Conservation (phyloP, 2,888 invertebrate species). For the Eristalinus aeneus region DNA sequence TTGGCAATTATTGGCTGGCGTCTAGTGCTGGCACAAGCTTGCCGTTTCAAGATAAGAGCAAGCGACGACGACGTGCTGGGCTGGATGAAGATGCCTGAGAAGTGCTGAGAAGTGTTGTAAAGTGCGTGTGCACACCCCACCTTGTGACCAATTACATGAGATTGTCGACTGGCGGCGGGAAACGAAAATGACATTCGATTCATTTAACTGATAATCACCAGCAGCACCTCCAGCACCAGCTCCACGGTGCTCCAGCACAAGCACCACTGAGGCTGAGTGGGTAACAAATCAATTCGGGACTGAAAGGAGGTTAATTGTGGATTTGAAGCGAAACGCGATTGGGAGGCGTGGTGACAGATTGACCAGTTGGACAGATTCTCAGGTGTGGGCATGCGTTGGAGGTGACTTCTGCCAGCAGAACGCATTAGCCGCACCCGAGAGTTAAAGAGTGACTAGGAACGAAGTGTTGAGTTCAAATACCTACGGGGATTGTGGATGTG, state of each 20-base stretch:
- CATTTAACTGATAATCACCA: not conserved
- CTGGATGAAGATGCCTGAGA: not conserved
- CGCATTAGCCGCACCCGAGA: too few relatives aligned
- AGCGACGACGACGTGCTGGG: not conserved
- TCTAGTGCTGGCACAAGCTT: not conserved
- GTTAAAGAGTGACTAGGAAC: too few relatives aligned
- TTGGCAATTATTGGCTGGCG: constrained; percentile 38
- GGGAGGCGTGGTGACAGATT: not conserved
- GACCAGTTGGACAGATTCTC: not conserved
- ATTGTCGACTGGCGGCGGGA: not conserved
- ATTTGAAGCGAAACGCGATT: constrained; percentile 9
- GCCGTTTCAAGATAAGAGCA: not conserved
- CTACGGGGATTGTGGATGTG: too few relatives aligned
- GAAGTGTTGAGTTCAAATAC: too few relatives aligned
- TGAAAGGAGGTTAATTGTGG: constrained; percentile 18
- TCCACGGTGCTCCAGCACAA: too few relatives aligned
- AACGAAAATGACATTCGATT: constrained; percentile 40
- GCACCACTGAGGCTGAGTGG: constrained; percentile 41
- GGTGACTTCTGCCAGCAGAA: not conserved
- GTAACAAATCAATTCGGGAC: constrained; percentile 50
- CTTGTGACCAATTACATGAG: not conserved
- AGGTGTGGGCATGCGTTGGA: not conserved
- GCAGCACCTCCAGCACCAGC: not conserved
- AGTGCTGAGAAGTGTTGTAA: constrained; percentile 51
- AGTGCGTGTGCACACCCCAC: constrained; percentile 48